These are phyloP conservation scores for Bombylius major DNA, from an alignment of 2,888 invertebrate genomes.

Conservation along the genomic window DNA sequence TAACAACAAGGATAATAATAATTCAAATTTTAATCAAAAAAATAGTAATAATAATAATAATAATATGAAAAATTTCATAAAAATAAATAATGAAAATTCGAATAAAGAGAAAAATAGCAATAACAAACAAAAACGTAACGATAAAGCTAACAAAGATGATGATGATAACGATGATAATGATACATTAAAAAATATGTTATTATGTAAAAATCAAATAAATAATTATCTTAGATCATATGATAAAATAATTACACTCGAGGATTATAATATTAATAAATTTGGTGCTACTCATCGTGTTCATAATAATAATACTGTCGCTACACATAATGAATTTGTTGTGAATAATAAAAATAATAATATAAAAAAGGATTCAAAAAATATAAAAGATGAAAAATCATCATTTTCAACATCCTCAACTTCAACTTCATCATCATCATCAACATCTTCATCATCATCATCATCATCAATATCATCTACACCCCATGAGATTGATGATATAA, in stretches of 20 bases:
- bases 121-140: neutral
- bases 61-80: no score
- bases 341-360: neutral
- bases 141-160: no score
- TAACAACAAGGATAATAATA: neutral
- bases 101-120: neutral
- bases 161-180: neutral
- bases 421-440: neutral
- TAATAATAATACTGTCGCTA: no score
- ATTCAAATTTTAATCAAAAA: neutral
- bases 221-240: conserved; percentile 1
- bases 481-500: conserved; percentile 12
- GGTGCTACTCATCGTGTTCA: no score
- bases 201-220: conserved; percentile 3
- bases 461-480: neutral
- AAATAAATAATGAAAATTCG: neutral
- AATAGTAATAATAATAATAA: no score
- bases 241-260: conserved; percentile 1
- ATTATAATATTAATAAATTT: neutral
- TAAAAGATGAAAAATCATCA: no score
- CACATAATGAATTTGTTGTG: neutral
- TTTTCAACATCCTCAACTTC: neutral
- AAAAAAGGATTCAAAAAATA: neutral
- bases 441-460: neutral
- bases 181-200: neutral